Base-by-base conservation (phyloP, 1,140 invertebrate genomes). In the Anastrepha ludens region DNA sequence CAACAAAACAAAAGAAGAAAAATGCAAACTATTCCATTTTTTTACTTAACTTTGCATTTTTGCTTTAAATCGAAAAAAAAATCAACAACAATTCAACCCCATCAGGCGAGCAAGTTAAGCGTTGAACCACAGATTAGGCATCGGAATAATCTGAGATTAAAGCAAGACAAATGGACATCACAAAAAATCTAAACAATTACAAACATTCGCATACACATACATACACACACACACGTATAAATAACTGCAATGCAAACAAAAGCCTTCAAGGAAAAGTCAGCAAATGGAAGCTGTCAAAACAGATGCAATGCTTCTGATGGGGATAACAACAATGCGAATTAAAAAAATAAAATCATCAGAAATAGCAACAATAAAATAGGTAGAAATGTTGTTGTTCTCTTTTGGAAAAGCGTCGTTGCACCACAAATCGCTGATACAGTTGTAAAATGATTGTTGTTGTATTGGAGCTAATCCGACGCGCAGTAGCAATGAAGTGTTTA, bases 371-470 rank as follows among this genome's bases (percentile, higher is more conserved):
- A 62, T 15, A 17, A 62, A 62, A 17, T 62, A 62, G 15, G 60
- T 62, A 6, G 60, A 15, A 17, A 62, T 62, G 60, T 62, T 62
- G 60, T 62, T 17, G 60, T 1, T 62, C 8, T 62, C 8, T 62
- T 62, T 15, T 47, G 5, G n/a, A 81, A 50, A 81, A 55, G 17
- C 50, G 47, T 9, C 47, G 47, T 81, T 81, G 74, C 17, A 50
- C 2, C 74, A 81, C 74, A 81, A 81, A 81, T 81, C 74, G 74
- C 47, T 55, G 74, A 81, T 81, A 55, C 47, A 81, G 50, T 81
- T 81, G 74, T 81, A 58, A 81, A 81, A 81, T 81, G 20, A 81
- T 81, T 81, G 44, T 47, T 55, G 29, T 81, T 50, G 74, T 17
- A 62, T n/a, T 5, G 13, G 4, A 62, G 60, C 1, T 62, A 8